phyloP scores from a whole-genome alignment of 2,888 invertebrate genomes.

The Hypsopygia costalis region DNA sequence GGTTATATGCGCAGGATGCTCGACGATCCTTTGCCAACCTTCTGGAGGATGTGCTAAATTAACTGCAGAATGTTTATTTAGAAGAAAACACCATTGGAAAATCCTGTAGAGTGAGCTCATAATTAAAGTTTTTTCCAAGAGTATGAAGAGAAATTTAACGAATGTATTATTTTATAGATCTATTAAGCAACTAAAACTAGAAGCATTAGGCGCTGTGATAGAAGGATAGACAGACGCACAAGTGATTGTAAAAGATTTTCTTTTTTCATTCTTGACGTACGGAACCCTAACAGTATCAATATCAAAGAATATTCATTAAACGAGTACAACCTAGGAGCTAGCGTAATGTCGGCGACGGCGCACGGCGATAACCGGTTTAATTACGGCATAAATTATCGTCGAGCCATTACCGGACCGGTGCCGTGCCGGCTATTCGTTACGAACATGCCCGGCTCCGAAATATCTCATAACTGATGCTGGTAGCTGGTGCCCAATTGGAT shows the following conservation, averaged over 20 bases:
- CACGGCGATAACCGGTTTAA: slow-evolving; percentile 36
- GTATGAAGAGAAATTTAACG: slow-evolving; percentile 63
- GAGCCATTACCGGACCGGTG: slow-evolving; percentile 20
- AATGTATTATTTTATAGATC: slow-evolving; percentile 67
- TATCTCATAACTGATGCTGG: neutral
- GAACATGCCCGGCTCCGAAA: neutral
- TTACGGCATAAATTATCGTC: slow-evolving; percentile 37
- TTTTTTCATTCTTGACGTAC: no score
- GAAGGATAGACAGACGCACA: no score
- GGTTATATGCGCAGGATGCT: slow-evolving; percentile 98
- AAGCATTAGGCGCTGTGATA: no score
- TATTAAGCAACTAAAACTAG: slow-evolving; percentile 68
- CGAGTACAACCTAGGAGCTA: neutral
- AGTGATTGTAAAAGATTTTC: no score
- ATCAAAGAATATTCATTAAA: slow-evolving; percentile 1
- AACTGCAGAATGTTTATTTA: slow-evolving; percentile 97
- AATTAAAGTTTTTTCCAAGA: slow-evolving; percentile 73
- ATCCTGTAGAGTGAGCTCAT: slow-evolving; percentile 68
- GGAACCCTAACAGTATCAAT: no score
- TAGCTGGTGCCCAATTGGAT: neutral
- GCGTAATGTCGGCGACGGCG: neutral
- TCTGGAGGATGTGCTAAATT: slow-evolving; percentile 99
- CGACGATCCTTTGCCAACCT: slow-evolving; percentile 98
- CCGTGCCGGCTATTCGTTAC: slow-evolving; percentile 6
- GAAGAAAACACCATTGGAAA: slow-evolving; percentile 95